A percentile compares a stretch with the other conserved stretches of the same genome.
Conservation (phyloP, 2,797 vertebrate species). For the Chloroceryle amazona region DNA sequence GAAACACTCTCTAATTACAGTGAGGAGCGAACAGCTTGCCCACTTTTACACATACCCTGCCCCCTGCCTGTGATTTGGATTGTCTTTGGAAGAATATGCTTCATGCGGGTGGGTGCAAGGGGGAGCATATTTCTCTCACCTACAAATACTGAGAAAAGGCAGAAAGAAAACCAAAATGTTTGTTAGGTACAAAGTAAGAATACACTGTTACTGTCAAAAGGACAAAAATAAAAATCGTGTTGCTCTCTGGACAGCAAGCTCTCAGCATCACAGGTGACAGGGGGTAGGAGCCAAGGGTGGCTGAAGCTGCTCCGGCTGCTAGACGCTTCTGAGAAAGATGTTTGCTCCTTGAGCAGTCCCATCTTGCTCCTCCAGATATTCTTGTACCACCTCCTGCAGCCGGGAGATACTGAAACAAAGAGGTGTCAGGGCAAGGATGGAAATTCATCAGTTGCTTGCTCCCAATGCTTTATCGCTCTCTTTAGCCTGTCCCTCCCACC, state of each 20-base stretch:
- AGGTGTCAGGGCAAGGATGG: background rate
- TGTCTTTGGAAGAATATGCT: constrained; percentile 37
- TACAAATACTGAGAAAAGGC: background rate
- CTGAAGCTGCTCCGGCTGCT: background rate
- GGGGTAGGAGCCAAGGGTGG: background rate
- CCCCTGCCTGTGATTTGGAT: constrained; percentile 63
- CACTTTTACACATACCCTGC: constrained; percentile 65
- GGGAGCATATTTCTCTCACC: constrained; percentile 2
- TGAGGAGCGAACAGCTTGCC: constrained; percentile 57
- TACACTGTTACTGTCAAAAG: background rate
- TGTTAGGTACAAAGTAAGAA: background rate
- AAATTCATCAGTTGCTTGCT: background rate
- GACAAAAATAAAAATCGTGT: background rate
- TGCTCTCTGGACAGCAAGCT: background rate
- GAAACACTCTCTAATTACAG: constrained; percentile 39
- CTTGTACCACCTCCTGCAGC: background rate
- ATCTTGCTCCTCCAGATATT: background rate
- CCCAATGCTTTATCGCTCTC: background rate
- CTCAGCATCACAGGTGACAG: background rate
- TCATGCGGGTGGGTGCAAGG: background rate
- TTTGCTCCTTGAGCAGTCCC: background rate
- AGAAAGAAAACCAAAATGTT: background rate
- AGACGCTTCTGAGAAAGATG: background rate
- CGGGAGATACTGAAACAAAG: constrained; percentile 41
- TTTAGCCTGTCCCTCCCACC: background rate